A percentile compares a stretch with the other conserved stretches of the same genome.
These are phyloP conservation scores for Accipiter cooperii DNA, from an alignment of 2,113 vertebrate species.

Conservation along the genomic window DNA sequence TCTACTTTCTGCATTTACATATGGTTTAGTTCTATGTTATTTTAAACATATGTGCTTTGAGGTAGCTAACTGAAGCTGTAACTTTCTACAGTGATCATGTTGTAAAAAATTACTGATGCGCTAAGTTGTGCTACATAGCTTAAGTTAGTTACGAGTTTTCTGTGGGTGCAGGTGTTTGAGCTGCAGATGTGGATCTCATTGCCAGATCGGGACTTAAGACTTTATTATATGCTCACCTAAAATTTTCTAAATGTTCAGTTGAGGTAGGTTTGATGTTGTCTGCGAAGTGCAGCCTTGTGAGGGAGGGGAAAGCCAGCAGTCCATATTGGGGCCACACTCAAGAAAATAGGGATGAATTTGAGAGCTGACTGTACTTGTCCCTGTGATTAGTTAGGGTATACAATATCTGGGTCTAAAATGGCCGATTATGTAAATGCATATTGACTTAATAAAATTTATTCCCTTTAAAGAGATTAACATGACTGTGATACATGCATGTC, in stretches of 20 bases:
- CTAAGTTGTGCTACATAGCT: background rate
- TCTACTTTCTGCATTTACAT: background rate
- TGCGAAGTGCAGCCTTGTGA: background rate
- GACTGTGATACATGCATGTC: background rate
- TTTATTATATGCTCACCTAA: background rate
- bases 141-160: background rate
- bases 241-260: background rate
- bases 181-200: background rate
- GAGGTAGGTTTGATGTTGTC: background rate
- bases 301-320: background rate
- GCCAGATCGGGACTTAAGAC: background rate
- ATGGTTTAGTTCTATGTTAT: background rate
- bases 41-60: background rate
- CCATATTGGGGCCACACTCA: rapidly evolving
- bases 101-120: background rate
- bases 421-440: background rate
- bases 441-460: background rate
- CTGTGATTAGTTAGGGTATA: background rate
- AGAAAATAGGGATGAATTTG: background rate
- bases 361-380: background rate
- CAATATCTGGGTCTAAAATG: background rate
- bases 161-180: background rate
- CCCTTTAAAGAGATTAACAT: background rate
- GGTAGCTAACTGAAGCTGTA: background rate
- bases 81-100: background rate